Percentiles rank a stretch among this genome's conserved stretches.
These are phyloP conservation scores for Drosophila nr. perissopoda DNA, from an alignment of 2,888 invertebrate genomes.

Conservation along the genomic window DNA sequence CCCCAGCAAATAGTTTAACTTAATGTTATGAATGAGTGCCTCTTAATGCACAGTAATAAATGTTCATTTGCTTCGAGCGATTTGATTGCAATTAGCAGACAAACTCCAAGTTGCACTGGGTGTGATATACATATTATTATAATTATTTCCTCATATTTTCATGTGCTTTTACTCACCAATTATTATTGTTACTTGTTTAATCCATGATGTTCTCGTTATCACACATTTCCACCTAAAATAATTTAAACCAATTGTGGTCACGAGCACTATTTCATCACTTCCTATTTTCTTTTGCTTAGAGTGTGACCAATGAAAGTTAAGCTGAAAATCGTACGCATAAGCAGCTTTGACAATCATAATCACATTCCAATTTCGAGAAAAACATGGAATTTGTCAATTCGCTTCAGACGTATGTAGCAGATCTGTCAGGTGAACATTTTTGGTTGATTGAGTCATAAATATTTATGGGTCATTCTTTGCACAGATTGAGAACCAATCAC, in stretches of 20 bases:
- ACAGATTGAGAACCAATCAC: neutral
- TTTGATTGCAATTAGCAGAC: neutral
- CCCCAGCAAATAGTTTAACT: constrained; percentile 67
- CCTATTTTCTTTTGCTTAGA: neutral
- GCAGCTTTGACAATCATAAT: neutral
- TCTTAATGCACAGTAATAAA: constrained; percentile 49
- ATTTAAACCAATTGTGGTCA: neutral
- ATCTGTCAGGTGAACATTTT: neutral
- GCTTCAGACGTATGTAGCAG: neutral
- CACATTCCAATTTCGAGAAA: neutral
- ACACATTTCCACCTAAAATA: too few species aligned
- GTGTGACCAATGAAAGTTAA: constrained; percentile 1
- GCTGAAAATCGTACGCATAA: neutral
- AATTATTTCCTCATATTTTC: neutral
- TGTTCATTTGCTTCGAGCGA: constrained; percentile 28
- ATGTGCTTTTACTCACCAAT: neutral
- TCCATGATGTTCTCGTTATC: neutral
- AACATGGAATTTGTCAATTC: neutral
- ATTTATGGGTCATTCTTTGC: neutral
- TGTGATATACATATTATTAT: neutral
- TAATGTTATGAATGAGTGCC: constrained; percentile 45
- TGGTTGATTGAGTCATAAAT: neutral
- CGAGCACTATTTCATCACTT: neutral
- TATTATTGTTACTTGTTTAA: neutral
- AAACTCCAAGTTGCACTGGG: neutral